These are phyloP conservation scores for Tachycineta bicolor DNA, from an alignment of 2,113 vertebrate genomes.

Conservation along the genomic window DNA sequence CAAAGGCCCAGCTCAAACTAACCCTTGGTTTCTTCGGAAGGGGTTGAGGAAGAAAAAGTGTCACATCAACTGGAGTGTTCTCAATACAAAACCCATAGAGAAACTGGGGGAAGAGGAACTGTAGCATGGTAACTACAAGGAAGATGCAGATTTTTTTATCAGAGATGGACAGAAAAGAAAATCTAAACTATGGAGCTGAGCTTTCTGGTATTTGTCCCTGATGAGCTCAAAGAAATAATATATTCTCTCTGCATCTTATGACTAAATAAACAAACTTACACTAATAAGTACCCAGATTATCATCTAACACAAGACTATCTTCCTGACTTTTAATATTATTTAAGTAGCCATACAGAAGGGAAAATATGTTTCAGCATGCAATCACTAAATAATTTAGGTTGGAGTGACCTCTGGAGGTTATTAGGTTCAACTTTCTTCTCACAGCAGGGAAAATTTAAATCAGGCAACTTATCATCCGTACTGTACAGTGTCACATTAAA, in stretches of 20 bases:
- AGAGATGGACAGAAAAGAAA: background rate
- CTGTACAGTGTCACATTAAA: background rate
- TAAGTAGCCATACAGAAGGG: background rate
- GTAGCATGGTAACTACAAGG: background rate
- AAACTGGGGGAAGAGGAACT: background rate
- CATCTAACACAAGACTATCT: background rate
- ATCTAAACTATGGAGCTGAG: background rate
- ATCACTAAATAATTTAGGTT: background rate
- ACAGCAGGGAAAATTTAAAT: background rate
- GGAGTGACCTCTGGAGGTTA: slow-evolving; percentile 47
- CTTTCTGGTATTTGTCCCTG: background rate
- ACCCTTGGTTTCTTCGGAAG: accelerated
- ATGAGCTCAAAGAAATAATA: background rate
- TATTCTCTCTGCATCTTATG: background rate
- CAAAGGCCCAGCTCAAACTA: background rate
- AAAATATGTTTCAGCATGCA: background rate
- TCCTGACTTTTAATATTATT: background rate
- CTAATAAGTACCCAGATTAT: background rate
- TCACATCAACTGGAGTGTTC: background rate
- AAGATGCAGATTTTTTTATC: background rate
- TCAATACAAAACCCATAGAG: background rate
- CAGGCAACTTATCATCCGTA: background rate
- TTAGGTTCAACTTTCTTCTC: background rate
- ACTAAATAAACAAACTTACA: background rate
- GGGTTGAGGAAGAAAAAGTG: background rate